phyloP scores from a whole-genome alignment of 2,113 vertebrate genomes.

The Tupaia chinensis region DNA sequence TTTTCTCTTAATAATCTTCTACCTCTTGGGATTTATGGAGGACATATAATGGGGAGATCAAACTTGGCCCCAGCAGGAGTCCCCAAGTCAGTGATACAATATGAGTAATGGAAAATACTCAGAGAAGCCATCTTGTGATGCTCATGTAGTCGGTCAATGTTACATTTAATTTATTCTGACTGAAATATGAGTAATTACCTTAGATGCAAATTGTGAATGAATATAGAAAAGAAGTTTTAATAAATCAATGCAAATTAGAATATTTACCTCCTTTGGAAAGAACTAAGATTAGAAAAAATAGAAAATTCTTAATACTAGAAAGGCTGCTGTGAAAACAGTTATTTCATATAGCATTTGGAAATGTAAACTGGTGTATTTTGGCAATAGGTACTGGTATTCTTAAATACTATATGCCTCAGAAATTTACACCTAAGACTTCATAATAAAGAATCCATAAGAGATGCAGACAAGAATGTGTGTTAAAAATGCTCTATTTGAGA shows the following conservation, averaged over 20 bases:
- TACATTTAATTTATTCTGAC: not conserved
- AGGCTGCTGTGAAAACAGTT: not conserved
- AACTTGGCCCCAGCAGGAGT: not conserved
- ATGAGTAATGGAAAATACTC: not conserved
- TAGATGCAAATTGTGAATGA: not conserved
- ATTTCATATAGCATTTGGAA: not conserved
- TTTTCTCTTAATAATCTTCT: not conserved
- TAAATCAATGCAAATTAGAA: not conserved
- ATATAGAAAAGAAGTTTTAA: not conserved
- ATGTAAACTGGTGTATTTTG: not conserved
- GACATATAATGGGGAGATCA: not conserved
- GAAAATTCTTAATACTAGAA: not conserved
- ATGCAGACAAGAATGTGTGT: not conserved
- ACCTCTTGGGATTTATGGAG: not conserved
- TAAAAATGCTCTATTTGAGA: not conserved
- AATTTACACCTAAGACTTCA: not conserved
- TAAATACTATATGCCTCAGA: not conserved
- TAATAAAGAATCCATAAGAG: not conserved
- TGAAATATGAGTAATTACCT: not conserved
- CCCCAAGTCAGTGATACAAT: too few species aligned
- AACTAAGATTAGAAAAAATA: not conserved
- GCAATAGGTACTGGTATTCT: not conserved
- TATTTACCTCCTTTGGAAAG: not conserved
- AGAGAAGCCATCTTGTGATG: too few species aligned
- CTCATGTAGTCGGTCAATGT: not conserved